Conservation (phyloP, 2,797 vertebrate genomes). For the Sebastes baramenuke region DNA sequence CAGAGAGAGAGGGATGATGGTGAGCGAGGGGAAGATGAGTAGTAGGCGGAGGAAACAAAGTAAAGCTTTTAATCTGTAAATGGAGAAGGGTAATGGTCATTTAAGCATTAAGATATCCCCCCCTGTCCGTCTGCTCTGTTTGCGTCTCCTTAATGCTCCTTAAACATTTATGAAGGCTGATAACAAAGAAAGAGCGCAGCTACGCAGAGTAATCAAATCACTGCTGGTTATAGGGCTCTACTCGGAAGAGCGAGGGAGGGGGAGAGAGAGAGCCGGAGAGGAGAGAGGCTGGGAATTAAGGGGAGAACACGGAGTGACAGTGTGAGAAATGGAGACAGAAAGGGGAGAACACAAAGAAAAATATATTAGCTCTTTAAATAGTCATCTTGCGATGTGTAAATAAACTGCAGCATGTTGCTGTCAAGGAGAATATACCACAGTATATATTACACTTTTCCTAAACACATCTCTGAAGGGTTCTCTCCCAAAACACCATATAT, state of each 20-base stretch:
- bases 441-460: slow-evolving; percentile 22
- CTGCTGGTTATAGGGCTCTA: slow-evolving; percentile 65
- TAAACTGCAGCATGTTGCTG: slow-evolving; percentile 35
- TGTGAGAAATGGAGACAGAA: slow-evolving; percentile 50
- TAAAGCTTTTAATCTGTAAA: slow-evolving; percentile 90
- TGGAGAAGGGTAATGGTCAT: slow-evolving; percentile 82
- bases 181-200: slow-evolving; percentile 77
- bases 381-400: slow-evolving; percentile 35
- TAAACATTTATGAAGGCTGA: slow-evolving; percentile 87
- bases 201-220: slow-evolving; percentile 81
- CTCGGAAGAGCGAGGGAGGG: slow-evolving; percentile 38
- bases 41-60: slow-evolving; percentile 74
- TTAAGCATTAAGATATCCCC: slow-evolving; percentile 79
- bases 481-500: neutral
- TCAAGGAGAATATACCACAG: slow-evolving; percentile 33
- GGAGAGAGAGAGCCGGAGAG: neutral
- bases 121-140: slow-evolving; percentile 61
- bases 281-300: slow-evolving; percentile 19
- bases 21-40: slow-evolving; percentile 39
- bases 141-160: slow-evolving; percentile 78
- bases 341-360: slow-evolving; percentile 44
- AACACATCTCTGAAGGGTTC: slow-evolving; percentile 22
- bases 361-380: slow-evolving; percentile 53
- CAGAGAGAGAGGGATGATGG: slow-evolving; percentile 36
- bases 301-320: slow-evolving; percentile 38